Percentiles rank a stretch among this genome's conserved stretches.
Conservation (phyloP, 2,888 invertebrate species). For the Platycheirus albimanus region DNA sequence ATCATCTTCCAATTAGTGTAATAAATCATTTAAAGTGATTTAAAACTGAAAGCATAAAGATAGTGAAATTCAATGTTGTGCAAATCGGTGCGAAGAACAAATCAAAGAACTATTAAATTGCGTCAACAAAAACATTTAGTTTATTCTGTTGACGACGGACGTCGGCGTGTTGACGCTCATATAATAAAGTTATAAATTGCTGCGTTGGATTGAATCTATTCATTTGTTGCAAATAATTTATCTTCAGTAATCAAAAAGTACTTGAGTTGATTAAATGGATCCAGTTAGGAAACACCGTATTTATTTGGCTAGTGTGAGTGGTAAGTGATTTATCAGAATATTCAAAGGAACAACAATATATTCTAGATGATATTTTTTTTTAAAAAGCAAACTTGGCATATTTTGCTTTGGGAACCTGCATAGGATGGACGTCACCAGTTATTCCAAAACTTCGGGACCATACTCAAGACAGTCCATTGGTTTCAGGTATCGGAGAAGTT, state of each 20-base stretch:
- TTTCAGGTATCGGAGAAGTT: conserved; percentile 83
- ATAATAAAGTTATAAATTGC: not conserved
- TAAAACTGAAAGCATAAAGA: too few species aligned
- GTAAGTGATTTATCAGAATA: too few species aligned
- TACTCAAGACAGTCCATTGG: conserved; percentile 80
- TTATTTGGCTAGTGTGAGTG: not conserved
- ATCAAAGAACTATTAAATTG: not conserved
- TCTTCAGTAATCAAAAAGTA: not conserved
- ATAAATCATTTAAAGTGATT: too few species aligned
- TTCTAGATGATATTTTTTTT: too few species aligned
- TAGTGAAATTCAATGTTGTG: conserved; percentile 1
- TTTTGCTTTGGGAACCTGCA: conserved; percentile 86
- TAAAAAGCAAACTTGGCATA: conserved; percentile 87
- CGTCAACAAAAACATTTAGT: not conserved
- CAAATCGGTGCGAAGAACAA: not conserved
- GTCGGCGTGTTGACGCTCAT: not conserved
- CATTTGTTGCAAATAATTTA: not conserved
- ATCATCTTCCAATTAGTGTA: too few species aligned
- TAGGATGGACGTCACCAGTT: conserved; percentile 91
- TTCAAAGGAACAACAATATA: too few species aligned
- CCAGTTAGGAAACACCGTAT: conserved; percentile 12
- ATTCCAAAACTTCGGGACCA: conserved; percentile 84
- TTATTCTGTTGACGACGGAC: not conserved
- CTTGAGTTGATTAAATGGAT: conserved; percentile 1
- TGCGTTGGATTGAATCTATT: not conserved